Conservation (phyloP, 2,113 vertebrate genomes). For the Python bivittatus region DNA sequence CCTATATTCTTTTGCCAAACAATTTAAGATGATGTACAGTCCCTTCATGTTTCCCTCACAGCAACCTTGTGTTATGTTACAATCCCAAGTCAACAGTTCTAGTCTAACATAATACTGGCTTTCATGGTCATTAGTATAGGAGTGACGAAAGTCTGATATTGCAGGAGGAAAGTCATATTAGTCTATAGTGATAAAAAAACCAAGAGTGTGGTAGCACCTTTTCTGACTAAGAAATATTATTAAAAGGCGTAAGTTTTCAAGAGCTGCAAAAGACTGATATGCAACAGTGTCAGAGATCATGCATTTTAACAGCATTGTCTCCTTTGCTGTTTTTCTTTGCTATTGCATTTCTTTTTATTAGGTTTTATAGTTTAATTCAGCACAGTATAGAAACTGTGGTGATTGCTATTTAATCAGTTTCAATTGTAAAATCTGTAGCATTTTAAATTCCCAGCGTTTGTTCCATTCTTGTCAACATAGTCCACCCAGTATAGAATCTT, state of each 20-base stretch:
- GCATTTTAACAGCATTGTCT: background rate
- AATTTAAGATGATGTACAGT: background rate
- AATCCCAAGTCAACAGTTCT: background rate
- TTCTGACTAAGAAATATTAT: no score
- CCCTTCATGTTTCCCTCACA: background rate
- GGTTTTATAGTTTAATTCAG: background rate
- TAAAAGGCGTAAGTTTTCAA: no score
- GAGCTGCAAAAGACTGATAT: no score
- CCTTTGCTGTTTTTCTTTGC: background rate
- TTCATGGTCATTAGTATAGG: background rate
- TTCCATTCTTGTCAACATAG: background rate
- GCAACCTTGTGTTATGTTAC: background rate
- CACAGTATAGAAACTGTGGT: background rate
- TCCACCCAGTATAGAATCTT: background rate
- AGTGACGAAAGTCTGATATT: background rate
- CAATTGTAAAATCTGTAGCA: background rate
- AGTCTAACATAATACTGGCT: background rate
- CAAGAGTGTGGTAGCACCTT: no score
- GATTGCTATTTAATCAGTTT: slow-evolving; percentile 10
- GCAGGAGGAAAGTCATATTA: no score
- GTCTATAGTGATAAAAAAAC: no score
- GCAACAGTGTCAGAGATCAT: background rate
- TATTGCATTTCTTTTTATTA: background rate
- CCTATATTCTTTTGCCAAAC: background rate
- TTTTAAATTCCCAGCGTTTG: background rate